Percentiles rank a stretch among this genome's conserved stretches.
Evolutionary conservation across 2,888 invertebrate genomes (phyloP).

Genomic region (Homarus gammarus): DNA sequence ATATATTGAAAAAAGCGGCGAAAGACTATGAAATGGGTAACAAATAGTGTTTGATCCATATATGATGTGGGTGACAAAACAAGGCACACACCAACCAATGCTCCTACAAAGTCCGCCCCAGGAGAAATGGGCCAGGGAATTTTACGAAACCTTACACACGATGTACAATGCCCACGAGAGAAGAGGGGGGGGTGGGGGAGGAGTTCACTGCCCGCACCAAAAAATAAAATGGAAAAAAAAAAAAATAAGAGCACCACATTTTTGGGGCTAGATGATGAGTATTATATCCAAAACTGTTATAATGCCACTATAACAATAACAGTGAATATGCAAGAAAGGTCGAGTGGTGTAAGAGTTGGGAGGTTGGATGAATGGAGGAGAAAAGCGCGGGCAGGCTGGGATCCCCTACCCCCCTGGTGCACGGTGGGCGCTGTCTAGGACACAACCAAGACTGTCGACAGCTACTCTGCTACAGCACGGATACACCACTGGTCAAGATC

Average conservation of each 20-base stretch:
- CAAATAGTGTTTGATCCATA: conserved; percentile 43
- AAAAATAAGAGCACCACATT: background rate
- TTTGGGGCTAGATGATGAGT: background rate
- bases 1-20: background rate
- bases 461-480: conserved; percentile 55
- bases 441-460: conserved; percentile 60
- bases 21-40: conserved; percentile 42
- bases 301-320: background rate
- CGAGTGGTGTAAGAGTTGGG: background rate
- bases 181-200: conserved; percentile 24
- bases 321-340: background rate
- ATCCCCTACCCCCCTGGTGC: conserved; percentile 11
- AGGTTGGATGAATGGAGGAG: background rate
- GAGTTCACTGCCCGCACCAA: background rate
- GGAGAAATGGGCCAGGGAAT: conserved; percentile 29
- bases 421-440: conserved; percentile 39
- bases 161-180: conserved; percentile 51
- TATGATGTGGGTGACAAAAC: conserved; percentile 25
- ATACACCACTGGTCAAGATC: conserved; percentile 65
- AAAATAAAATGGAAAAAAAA: background rate
- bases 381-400: conserved; percentile 1
- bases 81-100: background rate
- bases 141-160: conserved; percentile 61
- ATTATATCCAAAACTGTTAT: background rate
- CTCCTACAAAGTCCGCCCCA: conserved; percentile 53